These are phyloP conservation scores for Hemiprocne comata DNA, from an alignment of 2,113 vertebrate genomes.

Conservation along the genomic window DNA sequence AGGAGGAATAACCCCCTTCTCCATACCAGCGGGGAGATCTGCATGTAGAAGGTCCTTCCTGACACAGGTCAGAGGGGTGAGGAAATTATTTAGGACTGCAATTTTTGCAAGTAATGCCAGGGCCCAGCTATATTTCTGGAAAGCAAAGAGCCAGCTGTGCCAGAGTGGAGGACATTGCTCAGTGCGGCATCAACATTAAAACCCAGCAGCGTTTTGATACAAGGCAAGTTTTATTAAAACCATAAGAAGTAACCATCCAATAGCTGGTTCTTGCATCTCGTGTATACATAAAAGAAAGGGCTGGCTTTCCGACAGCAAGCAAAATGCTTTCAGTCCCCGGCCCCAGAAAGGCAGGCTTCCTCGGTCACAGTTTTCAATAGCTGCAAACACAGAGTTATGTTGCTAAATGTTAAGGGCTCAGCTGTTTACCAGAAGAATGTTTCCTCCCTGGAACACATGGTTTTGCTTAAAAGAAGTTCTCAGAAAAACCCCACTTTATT, in stretches of 20 bases:
- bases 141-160: constrained; percentile 36
- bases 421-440: constrained; percentile 69
- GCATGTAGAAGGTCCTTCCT: background rate
- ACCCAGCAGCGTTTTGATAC: background rate
- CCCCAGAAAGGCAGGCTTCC: constrained; percentile 34
- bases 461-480: constrained; percentile 68
- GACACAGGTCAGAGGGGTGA: background rate
- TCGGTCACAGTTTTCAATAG: constrained; percentile 55
- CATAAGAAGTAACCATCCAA: constrained; percentile 35
- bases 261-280: constrained; percentile 38
- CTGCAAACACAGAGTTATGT: constrained; percentile 57
- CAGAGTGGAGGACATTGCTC: background rate
- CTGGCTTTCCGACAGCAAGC: constrained; percentile 43
- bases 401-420: constrained; percentile 64
- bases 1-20: background rate
- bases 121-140: constrained; percentile 19
- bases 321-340: constrained; percentile 49
- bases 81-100: background rate
- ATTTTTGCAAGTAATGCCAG: constrained; percentile 33
- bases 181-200: background rate
- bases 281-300: background rate
- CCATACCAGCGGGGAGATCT: background rate
- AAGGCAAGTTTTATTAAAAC: constrained; percentile 56
- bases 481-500: constrained; percentile 7
- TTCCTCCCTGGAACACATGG: constrained; percentile 61